phyloP scores from a whole-genome alignment of 2,888 invertebrate species.

The Galeopsomyia nigrocyanea region DNA sequence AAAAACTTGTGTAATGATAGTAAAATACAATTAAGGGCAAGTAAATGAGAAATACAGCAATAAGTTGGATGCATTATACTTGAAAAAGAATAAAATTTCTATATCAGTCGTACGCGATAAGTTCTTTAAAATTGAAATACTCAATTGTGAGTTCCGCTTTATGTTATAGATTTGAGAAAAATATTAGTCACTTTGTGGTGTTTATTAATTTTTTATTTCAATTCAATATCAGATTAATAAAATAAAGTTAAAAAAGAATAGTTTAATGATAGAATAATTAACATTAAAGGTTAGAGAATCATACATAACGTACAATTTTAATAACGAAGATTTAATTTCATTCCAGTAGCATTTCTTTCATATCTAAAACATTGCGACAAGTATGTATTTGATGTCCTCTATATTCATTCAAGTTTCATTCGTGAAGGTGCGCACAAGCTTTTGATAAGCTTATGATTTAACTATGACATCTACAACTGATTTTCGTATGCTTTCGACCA shows the following conservation, averaged over 20 bases:
- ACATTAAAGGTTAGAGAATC: conserved; percentile 52
- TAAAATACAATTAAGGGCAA: conserved; percentile 8
- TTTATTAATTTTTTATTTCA: conserved; percentile 39
- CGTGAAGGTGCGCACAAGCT: conserved; percentile 55
- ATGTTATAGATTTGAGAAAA: no score
- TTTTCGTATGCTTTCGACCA: no score
- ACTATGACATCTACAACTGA: no score
- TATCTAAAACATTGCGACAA: conserved; percentile 52
- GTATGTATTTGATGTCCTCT: conserved; percentile 48
- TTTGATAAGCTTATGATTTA: conserved; percentile 26
- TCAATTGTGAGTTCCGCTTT: no score
- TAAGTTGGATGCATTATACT: conserved; percentile 38
- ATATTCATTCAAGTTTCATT: conserved; percentile 49
- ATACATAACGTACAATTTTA: conserved; percentile 52
- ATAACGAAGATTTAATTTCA: conserved; percentile 51
- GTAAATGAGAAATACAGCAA: conserved; percentile 15
- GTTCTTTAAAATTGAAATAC: no score
- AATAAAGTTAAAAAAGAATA: conserved; percentile 47
- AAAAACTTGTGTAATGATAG: not conserved
- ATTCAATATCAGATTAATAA: conserved; percentile 37
- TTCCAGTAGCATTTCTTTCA: conserved; percentile 45
- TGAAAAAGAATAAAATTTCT: conserved; percentile 25
- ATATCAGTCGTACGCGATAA: no score
- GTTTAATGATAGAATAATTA: conserved; percentile 49
- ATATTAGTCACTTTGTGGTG: no score